Evolutionary conservation across 2,797 vertebrate genomes (phyloP), one percentile per base, ranked within the genome.

Genomic region (Coregonus sp.): DNA sequence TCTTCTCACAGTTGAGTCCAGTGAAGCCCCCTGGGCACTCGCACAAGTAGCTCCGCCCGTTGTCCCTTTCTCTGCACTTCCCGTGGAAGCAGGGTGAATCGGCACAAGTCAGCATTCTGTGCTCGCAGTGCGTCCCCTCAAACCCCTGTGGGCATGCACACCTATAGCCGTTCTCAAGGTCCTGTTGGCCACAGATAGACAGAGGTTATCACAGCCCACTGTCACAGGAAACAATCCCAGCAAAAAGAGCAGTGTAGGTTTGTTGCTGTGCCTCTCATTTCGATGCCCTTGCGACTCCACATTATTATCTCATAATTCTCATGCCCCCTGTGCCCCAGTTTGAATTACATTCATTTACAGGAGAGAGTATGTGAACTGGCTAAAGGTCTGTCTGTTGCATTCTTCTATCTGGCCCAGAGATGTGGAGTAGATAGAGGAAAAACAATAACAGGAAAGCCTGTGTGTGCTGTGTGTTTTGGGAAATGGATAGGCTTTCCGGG

Each of bases 1-100:
- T 99, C 93, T 96, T 99, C 93, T 99, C 98, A 50, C 98, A 99
- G 92, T 99, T 99, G 70, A 96, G 97, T 75, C 98, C 98, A 0
- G 98, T 99, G 90, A 96, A 99, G 82, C 95, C 95, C 0, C 95
- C 93, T 61, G 95, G 96, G 86, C 98, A 99, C 85, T 95, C 89
- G 0, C 98, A 99, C 59, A 89, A 74, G 71, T 99, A 99, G 83
- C 93, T 96, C 51, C 91, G 90, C 15, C 96, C 96, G 31, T 95
- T 94, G 37, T 93, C 94, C 78, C 89, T 95, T 86, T 98, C 96
- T 81, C 86, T 90, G 89, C 98, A 99, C 0, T 95, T 96, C 77
- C 98, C 98, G 0, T 98, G 97, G 88, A 99, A 99, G 92, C 98
- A 99, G 0, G 98, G 97, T 18, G 91, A 96, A 78, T 98, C 96